These are phyloP conservation scores for Scaptomyza caliginosa DNA, from an alignment of 2,888 invertebrate species.

Conservation along the genomic window DNA sequence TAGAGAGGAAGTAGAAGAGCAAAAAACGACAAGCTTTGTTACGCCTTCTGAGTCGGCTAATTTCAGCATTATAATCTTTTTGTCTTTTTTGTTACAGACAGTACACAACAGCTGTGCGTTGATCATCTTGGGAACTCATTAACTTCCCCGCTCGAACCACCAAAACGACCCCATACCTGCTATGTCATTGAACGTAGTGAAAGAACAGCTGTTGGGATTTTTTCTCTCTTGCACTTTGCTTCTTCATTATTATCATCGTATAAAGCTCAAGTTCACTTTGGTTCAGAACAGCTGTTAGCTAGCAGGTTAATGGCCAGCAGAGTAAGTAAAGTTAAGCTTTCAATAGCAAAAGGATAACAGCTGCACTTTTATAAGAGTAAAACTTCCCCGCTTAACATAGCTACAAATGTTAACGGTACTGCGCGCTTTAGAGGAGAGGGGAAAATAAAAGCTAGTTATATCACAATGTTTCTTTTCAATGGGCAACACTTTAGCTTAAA, in stretches of 20 bases:
- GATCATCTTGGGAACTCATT: slow-evolving; percentile 50
- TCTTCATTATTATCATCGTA: slow-evolving; percentile 17
- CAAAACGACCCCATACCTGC: neutral
- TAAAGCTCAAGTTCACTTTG: slow-evolving; percentile 38
- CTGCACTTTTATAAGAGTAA: neutral
- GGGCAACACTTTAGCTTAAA: neutral
- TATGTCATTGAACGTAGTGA: slow-evolving; percentile 65
- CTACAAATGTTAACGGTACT: neutral
- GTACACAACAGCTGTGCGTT: slow-evolving; percentile 53
- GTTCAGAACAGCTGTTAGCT: slow-evolving; percentile 32
- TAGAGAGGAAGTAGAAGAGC: slow-evolving; percentile 5
- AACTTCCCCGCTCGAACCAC: slow-evolving; percentile 27
- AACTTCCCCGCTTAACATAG: neutral
- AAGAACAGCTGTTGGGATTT: slow-evolving; percentile 45
- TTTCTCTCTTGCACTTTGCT: neutral
- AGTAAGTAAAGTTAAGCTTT: slow-evolving; percentile 7
- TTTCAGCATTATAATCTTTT: slow-evolving; percentile 63
- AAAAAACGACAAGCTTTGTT: slow-evolving; percentile 40
- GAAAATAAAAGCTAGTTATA: no score
- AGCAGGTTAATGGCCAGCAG: slow-evolving; percentile 29
- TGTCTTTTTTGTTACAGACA: slow-evolving; percentile 23
- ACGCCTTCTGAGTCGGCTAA: slow-evolving; percentile 72
- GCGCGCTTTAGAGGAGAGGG: no score
- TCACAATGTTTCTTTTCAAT: no score
- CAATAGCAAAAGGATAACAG: neutral